These are phyloP conservation scores for Empidonax traillii DNA, from an alignment of 2,113 vertebrate species.

Conservation along the genomic window DNA sequence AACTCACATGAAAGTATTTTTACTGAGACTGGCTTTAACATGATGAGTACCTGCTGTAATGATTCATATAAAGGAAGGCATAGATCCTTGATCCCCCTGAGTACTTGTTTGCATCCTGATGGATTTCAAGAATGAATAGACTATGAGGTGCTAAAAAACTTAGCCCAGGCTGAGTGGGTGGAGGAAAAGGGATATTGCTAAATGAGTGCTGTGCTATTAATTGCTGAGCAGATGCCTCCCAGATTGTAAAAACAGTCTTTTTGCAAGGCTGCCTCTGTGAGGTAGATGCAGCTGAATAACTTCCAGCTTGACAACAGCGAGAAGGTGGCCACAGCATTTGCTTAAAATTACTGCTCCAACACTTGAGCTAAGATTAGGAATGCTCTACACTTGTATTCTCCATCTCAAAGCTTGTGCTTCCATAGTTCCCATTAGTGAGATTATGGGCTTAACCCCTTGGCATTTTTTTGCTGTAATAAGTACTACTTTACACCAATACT, in stretches of 20 bases:
- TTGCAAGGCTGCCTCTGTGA: background rate
- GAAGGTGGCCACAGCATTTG: background rate
- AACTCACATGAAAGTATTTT: background rate
- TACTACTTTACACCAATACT: background rate
- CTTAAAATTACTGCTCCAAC: background rate
- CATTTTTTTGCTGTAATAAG: background rate
- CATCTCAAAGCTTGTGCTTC: background rate
- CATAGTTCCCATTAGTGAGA: background rate
- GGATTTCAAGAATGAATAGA: background rate
- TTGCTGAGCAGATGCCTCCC: background rate
- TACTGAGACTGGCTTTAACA: background rate
- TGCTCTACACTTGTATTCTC: background rate
- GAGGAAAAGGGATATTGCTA: background rate
- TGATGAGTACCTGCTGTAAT: background rate
- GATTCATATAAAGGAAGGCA: background rate
- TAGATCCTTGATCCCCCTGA: background rate
- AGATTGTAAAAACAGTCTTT: background rate
- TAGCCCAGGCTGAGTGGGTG: background rate
- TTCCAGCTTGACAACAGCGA: background rate
- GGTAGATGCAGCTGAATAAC: background rate
- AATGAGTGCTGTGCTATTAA: background rate
- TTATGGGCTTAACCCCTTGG: background rate
- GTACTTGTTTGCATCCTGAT: background rate
- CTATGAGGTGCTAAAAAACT: background rate
- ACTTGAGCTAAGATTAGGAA: background rate